Evolutionary conservation across 2,797 vertebrate genomes (phyloP), one percentile per base, ranked within the genome.

Genomic region (Alcedo quadribrachys): DNA sequence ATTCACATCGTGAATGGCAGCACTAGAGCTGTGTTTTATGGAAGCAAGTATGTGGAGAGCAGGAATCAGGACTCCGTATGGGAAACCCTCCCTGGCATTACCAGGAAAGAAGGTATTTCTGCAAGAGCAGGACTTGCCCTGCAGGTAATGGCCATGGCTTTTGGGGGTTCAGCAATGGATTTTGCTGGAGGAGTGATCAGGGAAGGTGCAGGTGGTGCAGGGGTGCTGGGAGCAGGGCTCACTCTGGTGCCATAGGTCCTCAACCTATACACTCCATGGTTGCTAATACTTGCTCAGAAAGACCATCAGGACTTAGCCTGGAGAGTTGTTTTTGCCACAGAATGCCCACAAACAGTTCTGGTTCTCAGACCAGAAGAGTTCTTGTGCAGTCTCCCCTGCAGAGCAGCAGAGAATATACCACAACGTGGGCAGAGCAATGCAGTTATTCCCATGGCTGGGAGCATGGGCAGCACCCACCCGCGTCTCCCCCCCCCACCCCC

Each of bases 401-500:
- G 51, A 86, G 22, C 71, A 67, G 35, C 15, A 30, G 32, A 58
- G 32, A 46, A 5, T 12, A 6, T 54, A 45, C 57, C 14, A 11
- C 1, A 2, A 50, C 6, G 11, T 0, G 1, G 48, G 9, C n/a
- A 62, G 61, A 61, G 35, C 0, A 12, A 30, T 55, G 48, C 11
- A 28, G 46, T 77, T 76, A 77, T 42, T 61, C 19, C 27, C 46
- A 33, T 1, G 1, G 12, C 32, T 58, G 22, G 33, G 18, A 66
- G 30, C 10, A 0, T 1, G 1, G 30, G 28, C 60, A 83, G 32
- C 28, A 40, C 37, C 13, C 37, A 40, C 37, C 37, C 37, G 35
- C 35, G 35, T 9, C 33, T 9, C 4, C 53, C 21, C 22, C 30
- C 20, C 2, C 0, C 53, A 30, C 12, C 27, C 79, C 40, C 28